Conservation (phyloP, 2,797 vertebrate genomes). For the Poeciliopsis presidionis region DNA sequence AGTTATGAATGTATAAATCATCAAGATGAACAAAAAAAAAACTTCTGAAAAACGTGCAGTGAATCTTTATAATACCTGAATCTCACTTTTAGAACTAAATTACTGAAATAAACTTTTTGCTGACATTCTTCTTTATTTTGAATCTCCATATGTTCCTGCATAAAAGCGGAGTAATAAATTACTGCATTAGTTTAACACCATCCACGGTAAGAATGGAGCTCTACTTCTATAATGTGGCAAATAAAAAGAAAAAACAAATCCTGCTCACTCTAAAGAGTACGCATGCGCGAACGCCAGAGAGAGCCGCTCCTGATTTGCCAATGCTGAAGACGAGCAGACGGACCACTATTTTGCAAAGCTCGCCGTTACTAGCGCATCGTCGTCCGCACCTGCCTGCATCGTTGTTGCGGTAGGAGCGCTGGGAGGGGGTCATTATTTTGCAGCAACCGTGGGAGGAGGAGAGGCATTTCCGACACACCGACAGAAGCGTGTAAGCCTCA, state of each 20-base stretch:
- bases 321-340: constrained; percentile 48
- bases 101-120: not conserved
- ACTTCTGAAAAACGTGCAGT: not conserved
- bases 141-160: not conserved
- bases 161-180: not conserved
- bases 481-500: constrained; percentile 75
- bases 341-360: constrained; percentile 78
- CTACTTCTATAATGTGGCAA: constrained; percentile 30
- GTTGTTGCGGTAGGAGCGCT: constrained; percentile 62
- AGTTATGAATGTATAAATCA: not conserved
- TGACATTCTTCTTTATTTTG: not conserved
- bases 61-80: not conserved
- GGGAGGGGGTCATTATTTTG: constrained; percentile 82
- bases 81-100: not conserved
- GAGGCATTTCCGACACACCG: constrained; percentile 75
- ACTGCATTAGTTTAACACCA: not conserved
- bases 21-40: not conserved
- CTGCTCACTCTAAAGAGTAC: constrained; percentile 42
- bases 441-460: constrained; percentile 74
- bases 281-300: constrained; percentile 71
- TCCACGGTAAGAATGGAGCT: not conserved
- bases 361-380: constrained; percentile 70
- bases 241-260: constrained; percentile 20
- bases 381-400: constrained; percentile 75
- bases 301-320: constrained; percentile 72